These are phyloP conservation scores for Progne subis DNA, from an alignment of 2,113 vertebrate species.

Conservation along the genomic window DNA sequence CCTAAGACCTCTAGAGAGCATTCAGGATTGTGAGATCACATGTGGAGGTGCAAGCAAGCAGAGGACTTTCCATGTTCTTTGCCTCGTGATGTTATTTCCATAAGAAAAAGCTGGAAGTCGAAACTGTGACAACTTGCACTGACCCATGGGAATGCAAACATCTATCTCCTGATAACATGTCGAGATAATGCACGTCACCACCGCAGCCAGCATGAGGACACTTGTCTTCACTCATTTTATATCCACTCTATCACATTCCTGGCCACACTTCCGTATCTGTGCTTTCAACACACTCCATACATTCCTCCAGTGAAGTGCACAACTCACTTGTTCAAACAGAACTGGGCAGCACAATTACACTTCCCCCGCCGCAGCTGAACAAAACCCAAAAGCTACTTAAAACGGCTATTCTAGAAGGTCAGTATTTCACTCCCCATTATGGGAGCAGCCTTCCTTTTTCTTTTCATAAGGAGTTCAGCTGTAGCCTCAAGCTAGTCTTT, in stretches of 20 bases:
- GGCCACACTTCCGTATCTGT: conserved; percentile 54
- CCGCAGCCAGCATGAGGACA: conserved; percentile 41
- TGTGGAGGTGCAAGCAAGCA: not conserved
- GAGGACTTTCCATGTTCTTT: not conserved
- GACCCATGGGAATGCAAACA: conserved; percentile 44
- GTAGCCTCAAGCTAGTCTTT: not conserved
- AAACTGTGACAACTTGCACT: conserved; percentile 17
- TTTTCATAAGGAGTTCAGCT: not conserved
- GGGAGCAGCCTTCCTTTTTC: not conserved
- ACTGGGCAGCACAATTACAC: not conserved
- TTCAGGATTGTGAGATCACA: not conserved
- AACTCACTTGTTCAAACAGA: conserved; percentile 1
- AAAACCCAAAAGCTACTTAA: not conserved
- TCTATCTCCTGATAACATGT: conserved; percentile 45
- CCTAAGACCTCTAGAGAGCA: not conserved
- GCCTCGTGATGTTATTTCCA: conserved; percentile 37
- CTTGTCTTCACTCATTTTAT: conserved; percentile 62
- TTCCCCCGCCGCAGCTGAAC: not conserved
- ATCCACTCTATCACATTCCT: conserved; percentile 42
- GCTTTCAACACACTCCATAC: conserved; percentile 43
- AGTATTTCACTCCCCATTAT: not conserved
- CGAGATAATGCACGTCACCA: conserved; percentile 47
- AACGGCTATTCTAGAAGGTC: not conserved
- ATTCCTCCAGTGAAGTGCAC: conserved; percentile 28
- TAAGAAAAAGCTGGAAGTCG: conserved; percentile 52